Evolutionary conservation across 2,888 invertebrate species (phyloP).

Genomic region (Ischnus inquisitorius): DNA sequence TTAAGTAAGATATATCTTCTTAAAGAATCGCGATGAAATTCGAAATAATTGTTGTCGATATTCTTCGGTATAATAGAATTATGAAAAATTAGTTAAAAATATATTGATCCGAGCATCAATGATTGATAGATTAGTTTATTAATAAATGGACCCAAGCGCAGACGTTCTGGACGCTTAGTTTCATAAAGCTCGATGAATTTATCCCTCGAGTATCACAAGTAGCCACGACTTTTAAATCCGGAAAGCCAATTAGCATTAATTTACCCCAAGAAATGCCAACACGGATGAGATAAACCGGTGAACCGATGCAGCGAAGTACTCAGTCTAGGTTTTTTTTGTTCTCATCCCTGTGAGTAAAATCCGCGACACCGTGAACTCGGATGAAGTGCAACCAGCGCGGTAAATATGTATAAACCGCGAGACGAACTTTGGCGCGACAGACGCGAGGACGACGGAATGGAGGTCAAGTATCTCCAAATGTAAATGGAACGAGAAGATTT

Average conservation of each 20-base stretch:
- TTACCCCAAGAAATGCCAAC: conserved; percentile 41
- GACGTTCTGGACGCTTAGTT: too few species aligned
- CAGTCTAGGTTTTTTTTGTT: conserved; percentile 32
- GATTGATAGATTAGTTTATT: too few species aligned
- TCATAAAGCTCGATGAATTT: too few species aligned
- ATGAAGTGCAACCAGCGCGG: conserved; percentile 39
- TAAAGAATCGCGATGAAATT: too few species aligned
- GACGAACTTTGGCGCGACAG: conserved; percentile 49
- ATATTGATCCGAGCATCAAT: too few species aligned
- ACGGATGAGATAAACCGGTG: conserved; percentile 14
- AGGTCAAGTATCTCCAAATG: conserved; percentile 75
- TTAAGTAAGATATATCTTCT: too few species aligned
- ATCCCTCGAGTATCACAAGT: too few species aligned
- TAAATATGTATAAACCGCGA: conserved; percentile 59
- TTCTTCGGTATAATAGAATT: too few species aligned
- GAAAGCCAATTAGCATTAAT: conserved; percentile 59
- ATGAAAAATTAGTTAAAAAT: too few species aligned
- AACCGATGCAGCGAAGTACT: conserved; percentile 13
- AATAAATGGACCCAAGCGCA: too few species aligned
- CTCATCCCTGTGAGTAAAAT: conserved; percentile 28
- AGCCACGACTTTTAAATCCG: neutral
- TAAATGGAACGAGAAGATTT: conserved; percentile 75
- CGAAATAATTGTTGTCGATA: too few species aligned
- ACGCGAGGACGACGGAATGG: conserved; percentile 56
- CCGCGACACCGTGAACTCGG: conserved; percentile 46